Percentiles rank a stretch among this genome's conserved stretches.
Conservation (phyloP, 2,113 vertebrate species). For the Macaca mulatta region DNA sequence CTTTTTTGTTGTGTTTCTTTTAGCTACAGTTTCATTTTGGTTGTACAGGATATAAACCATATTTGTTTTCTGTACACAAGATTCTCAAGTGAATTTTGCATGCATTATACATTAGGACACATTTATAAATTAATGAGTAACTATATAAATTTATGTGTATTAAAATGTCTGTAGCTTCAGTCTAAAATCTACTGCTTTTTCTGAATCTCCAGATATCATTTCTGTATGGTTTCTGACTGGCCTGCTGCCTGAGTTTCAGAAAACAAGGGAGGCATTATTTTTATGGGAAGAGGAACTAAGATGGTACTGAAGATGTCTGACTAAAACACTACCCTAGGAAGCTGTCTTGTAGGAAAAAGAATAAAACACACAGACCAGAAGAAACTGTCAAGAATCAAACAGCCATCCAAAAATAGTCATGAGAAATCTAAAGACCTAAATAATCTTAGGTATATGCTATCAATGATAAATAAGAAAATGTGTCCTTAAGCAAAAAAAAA, state of each 20-base stretch:
- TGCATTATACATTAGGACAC: conserved; percentile 84
- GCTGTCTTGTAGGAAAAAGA: conserved; percentile 68
- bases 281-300: conserved; percentile 81
- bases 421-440: conserved; percentile 53
- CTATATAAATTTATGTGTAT: conserved; percentile 84
- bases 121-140: conserved; percentile 83
- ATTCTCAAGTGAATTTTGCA: conserved; percentile 83
- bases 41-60: conserved; percentile 75
- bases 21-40: conserved; percentile 72
- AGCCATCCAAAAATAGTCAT: conserved; percentile 61
- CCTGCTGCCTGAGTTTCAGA: conserved; percentile 87
- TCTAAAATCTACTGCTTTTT: conserved; percentile 83
- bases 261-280: conserved; percentile 84
- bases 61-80: conserved; percentile 73
- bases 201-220: conserved; percentile 79
- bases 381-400: conserved; percentile 65
- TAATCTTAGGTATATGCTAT: conserved; percentile 40
- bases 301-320: conserved; percentile 81
- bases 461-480: conserved; percentile 54
- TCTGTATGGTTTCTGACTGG: conserved; percentile 85
- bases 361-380: conserved; percentile 29
- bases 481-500: conserved; percentile 50
- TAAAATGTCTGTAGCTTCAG: conserved; percentile 82
- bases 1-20: conserved; percentile 47
- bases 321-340: conserved; percentile 89